Evolutionary conservation across 1,140 invertebrate species (phyloP).

Genomic region (Diabrotica virgifera): DNA sequence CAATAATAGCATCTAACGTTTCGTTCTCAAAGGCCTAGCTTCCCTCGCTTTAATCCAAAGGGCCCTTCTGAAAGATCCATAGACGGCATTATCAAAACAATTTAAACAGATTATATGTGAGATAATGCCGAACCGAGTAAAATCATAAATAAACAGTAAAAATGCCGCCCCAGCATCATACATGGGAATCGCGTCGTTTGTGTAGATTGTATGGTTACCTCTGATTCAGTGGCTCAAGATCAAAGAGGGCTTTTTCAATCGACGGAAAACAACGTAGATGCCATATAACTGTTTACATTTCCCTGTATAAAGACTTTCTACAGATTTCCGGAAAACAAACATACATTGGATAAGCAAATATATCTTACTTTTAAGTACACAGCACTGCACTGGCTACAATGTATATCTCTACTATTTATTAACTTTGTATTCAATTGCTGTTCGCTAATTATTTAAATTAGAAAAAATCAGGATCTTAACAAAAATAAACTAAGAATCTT

Average conservation of each 20-base stretch:
- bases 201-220: constrained; percentile 2
- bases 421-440: too few relatives aligned
- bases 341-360: neutral
- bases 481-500: too few relatives aligned
- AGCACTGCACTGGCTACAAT: too few relatives aligned
- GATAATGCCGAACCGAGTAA: constrained; percentile 12
- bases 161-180: constrained; percentile 4
- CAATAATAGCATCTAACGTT: constrained; percentile 4
- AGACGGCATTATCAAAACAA: constrained; percentile 14
- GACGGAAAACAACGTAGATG: neutral
- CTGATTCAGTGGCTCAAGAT: neutral
- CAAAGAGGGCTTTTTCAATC: neutral
- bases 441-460: too few relatives aligned
- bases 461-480: too few relatives aligned
- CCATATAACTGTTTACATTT: constrained; percentile 2
- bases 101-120: constrained; percentile 16
- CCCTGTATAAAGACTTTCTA: neutral
- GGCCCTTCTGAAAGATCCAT: neutral
- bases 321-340: neutral
- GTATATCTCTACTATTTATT: too few relatives aligned
- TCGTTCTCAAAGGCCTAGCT: neutral
- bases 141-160: constrained; percentile 14
- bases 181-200: constrained; percentile 1
- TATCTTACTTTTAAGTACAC: neutral
- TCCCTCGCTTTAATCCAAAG: constrained; percentile 4